Evolutionary conservation across 2,797 vertebrate genomes (phyloP), one percentile per base, ranked within the genome.

Genomic region (Nyctibius grandis): DNA sequence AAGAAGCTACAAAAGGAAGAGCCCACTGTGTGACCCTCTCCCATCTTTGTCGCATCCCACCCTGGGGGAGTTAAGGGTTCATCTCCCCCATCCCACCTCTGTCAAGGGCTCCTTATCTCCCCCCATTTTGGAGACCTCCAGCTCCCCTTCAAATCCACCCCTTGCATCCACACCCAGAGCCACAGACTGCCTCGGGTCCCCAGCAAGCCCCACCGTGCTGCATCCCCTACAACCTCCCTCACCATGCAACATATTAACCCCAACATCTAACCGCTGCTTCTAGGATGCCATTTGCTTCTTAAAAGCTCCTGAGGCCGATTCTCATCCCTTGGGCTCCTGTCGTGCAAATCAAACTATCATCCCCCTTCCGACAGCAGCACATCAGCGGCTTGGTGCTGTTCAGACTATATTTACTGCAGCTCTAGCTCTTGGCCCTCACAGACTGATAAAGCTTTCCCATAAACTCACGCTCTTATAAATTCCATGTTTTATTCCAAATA

Each of bases 401-500:
- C 38, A 29, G 38, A 20, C 15, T 0, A 0, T 6, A 34, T 11
- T 64, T 34, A 57, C 11, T 2, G 12, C 14, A 31, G 34, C 38
- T 65, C 20, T 8, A 59, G 67, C 25, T 73, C 56, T 38, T 15
- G 42, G 45, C 16, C 33, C 47, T 83, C 40, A 13, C 1, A 31
- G n/a, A 63, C 12, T 0, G 2, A 89, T 40, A 51, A 87, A 76
- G 23, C 29, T 40, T 60, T 68, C 17, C 68, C 85, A 79, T 26
- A 16, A 93, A 93, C 72, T 82, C 86, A 89, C 77, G 14, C 60
- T 89, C n/a, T 48, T 65, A 63, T 97, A 95, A 95, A 96, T 95
- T 97, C 97, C 86, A 94, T 84, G 89, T 96, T 97, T 97, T 97
- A 97, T 93, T 97, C 94, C 96, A 97, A 97, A 96, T 96, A 96